Evolutionary conservation across 2,797 vertebrate species (phyloP).

Genomic region (Cacajao melanocephalus): DNA sequence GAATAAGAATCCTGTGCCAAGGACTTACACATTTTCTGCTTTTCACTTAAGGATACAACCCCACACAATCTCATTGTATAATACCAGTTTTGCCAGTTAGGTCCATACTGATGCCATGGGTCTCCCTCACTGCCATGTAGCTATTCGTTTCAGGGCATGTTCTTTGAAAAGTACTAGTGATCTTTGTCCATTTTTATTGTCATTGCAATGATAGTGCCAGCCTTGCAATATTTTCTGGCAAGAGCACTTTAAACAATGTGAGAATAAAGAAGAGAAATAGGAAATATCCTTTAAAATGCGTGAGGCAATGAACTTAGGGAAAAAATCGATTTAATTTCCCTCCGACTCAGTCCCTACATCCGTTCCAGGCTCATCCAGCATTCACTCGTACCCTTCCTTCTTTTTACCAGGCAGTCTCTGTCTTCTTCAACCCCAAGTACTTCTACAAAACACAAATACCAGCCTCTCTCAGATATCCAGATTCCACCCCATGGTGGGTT

Average conservation of each 20-base stretch:
- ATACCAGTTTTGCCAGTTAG: background rate
- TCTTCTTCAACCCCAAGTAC: background rate
- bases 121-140: background rate
- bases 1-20: slow-evolving; percentile 7
- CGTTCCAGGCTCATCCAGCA: background rate
- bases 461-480: background rate
- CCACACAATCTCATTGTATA: background rate
- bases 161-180: background rate
- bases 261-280: background rate
- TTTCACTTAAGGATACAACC: background rate
- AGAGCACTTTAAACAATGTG: background rate
- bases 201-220: background rate
- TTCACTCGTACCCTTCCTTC: background rate
- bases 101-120: background rate
- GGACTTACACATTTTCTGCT: background rate
- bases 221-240: background rate
- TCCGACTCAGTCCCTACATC: background rate
- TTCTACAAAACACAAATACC: background rate
- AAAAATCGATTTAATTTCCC: background rate
- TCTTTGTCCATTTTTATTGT: background rate
- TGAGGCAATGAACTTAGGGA: background rate
- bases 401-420: background rate
- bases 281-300: background rate
- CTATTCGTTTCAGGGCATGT: background rate
- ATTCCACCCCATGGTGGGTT: background rate